These are phyloP conservation scores for Phylloscopus whistleri DNA, from an alignment of 2,113 vertebrate species.

Conservation along the genomic window DNA sequence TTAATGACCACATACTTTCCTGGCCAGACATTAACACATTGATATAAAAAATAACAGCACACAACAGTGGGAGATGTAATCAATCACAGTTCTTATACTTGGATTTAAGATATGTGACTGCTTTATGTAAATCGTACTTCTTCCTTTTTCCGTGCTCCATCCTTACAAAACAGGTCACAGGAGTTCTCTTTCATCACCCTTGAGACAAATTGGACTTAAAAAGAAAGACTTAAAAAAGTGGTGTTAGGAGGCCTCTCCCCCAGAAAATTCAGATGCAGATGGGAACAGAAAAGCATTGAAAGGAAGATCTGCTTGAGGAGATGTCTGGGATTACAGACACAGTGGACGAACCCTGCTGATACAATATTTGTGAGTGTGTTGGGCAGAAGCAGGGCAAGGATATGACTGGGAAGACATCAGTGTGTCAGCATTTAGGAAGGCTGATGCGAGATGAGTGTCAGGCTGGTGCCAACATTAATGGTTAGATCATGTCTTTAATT, in stretches of 20 bases:
- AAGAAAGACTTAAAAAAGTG: background rate
- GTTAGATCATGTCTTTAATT: background rate
- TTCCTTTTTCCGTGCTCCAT: background rate
- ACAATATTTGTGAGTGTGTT: background rate
- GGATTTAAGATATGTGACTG: background rate
- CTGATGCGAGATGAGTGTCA: background rate
- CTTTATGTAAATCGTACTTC: background rate
- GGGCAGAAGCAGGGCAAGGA: background rate
- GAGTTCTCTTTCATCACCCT: background rate
- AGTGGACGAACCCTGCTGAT: background rate
- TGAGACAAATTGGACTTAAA: background rate
- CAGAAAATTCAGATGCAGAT: background rate
- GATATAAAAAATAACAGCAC: background rate
- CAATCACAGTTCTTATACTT: background rate
- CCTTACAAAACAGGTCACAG: background rate
- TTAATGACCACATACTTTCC: background rate
- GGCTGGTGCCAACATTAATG: background rate
- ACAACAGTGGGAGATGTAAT: background rate
- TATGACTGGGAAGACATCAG: background rate
- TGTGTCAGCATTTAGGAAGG: background rate
- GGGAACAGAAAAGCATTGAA: background rate
- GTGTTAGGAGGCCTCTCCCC: background rate
- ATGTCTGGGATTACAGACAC: background rate
- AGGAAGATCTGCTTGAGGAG: background rate
- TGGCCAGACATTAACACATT: background rate